Evolutionary conservation across 2,888 invertebrate genomes (phyloP).

Genomic region (Schizotus pectinicornis): DNA sequence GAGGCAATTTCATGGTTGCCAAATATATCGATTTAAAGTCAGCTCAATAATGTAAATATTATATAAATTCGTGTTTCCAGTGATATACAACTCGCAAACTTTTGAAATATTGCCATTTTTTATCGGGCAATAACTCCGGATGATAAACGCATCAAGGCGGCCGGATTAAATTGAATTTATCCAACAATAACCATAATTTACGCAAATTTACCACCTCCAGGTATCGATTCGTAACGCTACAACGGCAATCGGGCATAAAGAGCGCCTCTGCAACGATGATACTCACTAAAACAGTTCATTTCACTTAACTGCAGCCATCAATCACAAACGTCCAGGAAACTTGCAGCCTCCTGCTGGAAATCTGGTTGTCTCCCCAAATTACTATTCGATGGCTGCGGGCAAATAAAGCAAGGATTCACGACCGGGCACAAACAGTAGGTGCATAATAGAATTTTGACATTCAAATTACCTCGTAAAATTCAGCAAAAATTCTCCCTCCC

Average conservation of each 20-base stretch:
- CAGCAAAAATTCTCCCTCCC: too few relatives aligned
- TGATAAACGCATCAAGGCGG: conserved; percentile 10
- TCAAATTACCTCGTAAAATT: too few relatives aligned
- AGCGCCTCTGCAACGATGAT: too few relatives aligned
- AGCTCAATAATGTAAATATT: conserved; percentile 14
- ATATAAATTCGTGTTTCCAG: conserved; percentile 3
- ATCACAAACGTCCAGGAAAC: neutral
- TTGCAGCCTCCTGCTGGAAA: too few relatives aligned
- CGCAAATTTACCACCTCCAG: neutral
- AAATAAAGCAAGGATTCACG: too few relatives aligned
- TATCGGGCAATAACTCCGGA: conserved; percentile 10
- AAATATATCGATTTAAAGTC: conserved; percentile 15
- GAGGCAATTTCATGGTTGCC: conserved; percentile 18
- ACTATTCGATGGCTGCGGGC: too few relatives aligned
- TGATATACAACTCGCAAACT: conserved; percentile 4
- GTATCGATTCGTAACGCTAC: neutral
- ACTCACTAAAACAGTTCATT: conserved; percentile 2
- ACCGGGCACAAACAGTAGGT: too few relatives aligned
- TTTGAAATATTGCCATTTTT: conserved; percentile 6
- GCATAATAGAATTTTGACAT: too few relatives aligned
- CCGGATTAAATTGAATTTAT: conserved; percentile 4
- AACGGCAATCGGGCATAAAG: neutral
- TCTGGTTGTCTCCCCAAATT: too few relatives aligned
- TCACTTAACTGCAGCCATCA: conserved; percentile 3
- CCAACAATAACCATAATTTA: conserved; percentile 4